phyloP scores from a whole-genome alignment of 2,797 vertebrate species.

The Meriones psammophilus region DNA sequence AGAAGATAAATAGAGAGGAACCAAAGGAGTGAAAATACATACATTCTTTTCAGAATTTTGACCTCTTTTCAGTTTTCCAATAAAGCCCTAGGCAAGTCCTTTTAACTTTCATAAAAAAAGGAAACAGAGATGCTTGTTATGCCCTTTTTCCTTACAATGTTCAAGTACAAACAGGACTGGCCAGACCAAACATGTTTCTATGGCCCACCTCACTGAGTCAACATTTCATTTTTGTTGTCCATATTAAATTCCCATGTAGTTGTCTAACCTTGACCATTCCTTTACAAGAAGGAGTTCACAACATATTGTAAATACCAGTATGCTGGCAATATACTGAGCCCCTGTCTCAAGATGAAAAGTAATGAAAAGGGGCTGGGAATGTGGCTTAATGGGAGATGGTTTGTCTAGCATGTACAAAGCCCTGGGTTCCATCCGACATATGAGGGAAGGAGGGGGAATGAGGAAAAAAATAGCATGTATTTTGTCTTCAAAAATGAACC shows the following conservation, averaged over 20 bases:
- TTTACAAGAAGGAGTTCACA: not conserved
- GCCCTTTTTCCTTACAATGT: constrained; percentile 5
- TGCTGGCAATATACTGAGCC: not conserved
- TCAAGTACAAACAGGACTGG: constrained; percentile 34
- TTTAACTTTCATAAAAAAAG: constrained; percentile 53
- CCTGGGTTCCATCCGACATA: not conserved
- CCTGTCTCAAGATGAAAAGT: not conserved
- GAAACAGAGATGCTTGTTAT: constrained; percentile 25
- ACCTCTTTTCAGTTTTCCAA: constrained; percentile 59
- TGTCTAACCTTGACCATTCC: constrained; percentile 7
- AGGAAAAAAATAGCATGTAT: not conserved
- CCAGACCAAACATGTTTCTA: not conserved
- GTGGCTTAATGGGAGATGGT: not conserved
- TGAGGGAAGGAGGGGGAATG: not conserved
- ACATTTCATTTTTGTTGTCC: constrained; percentile 14
- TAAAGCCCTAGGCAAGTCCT: constrained; percentile 49
- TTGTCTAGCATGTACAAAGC: not conserved
- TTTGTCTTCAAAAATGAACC: constrained; percentile 29
- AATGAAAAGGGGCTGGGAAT: not conserved
- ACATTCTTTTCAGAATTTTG: constrained; percentile 39
- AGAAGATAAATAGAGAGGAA: constrained; percentile 16
- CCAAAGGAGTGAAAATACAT: not conserved
- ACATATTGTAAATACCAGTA: not conserved
- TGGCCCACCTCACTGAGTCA: not conserved
- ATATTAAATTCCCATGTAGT: not conserved